Evolutionary conservation across 2,888 invertebrate genomes (phyloP).

Genomic region (Dasypogon diadema): DNA sequence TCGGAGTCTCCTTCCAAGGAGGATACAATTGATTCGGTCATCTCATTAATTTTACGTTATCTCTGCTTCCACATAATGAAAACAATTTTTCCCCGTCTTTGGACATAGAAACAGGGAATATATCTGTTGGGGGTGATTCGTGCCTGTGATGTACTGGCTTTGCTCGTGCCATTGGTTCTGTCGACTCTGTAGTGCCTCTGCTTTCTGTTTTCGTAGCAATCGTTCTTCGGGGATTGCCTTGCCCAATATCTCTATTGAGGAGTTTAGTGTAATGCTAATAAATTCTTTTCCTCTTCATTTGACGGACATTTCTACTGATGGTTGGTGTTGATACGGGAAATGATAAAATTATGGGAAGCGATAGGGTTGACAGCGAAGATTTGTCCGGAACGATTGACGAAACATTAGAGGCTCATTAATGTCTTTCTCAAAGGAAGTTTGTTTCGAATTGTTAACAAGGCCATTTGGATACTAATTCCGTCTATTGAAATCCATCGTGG

Average conservation of each 20-base stretch:
- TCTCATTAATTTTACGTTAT: conserved; percentile 58
- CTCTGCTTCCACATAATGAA: conserved; percentile 58
- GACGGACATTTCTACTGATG: conserved; percentile 46
- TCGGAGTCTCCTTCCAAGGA: background rate
- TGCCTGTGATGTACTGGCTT: conserved; percentile 31
- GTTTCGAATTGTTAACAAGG: background rate
- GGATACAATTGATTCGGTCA: conserved; percentile 55
- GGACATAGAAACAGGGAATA: conserved; percentile 45
- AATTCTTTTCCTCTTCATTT: conserved; percentile 49
- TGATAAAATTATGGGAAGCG: conserved; percentile 28
- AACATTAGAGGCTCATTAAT: background rate
- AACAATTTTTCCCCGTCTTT: conserved; percentile 56
- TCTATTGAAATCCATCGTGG: no score
- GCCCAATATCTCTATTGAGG: conserved; percentile 46
- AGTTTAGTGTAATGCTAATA: conserved; percentile 49
- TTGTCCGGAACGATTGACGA: background rate
- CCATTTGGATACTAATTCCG: background rate
- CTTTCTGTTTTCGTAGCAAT: conserved; percentile 23
- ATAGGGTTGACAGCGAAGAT: conserved; percentile 21
- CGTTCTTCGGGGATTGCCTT: conserved; percentile 37
- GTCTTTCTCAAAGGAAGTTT: background rate
- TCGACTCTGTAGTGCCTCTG: background rate
- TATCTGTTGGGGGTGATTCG: conserved; percentile 29
- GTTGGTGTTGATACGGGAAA: conserved; percentile 27
- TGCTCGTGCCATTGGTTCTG: background rate